A percentile compares a stretch with the other conserved stretches of the same genome.
phyloP scores from a whole-genome alignment of 2,797 vertebrate genomes.

The Percopsis omiscomaycus region DNA sequence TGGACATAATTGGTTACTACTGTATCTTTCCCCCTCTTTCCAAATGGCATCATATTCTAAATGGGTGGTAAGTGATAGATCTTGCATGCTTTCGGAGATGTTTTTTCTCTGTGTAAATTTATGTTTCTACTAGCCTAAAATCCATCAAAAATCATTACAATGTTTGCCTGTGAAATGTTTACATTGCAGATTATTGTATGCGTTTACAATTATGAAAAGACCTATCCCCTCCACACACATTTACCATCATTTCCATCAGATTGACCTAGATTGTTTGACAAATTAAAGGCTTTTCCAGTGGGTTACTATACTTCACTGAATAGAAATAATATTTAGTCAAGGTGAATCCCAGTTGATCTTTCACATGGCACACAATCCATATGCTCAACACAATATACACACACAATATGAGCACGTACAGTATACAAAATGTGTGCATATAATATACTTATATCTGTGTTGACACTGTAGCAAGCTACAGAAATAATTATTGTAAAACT shows the following conservation, averaged over 20 bases:
- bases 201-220: conserved; percentile 4
- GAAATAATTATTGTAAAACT: not conserved
- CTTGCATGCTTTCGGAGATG: conserved; percentile 93
- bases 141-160: conserved; percentile 80
- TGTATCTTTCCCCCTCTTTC: conserved; percentile 81
- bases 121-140: conserved; percentile 78
- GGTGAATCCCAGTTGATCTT: not conserved
- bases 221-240: conserved; percentile 38
- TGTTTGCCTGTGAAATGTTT: conserved; percentile 62
- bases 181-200: conserved; percentile 14
- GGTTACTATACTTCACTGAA: not conserved
- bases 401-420: not conserved
- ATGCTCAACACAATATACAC: no score
- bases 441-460: not conserved
- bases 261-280: conserved; percentile 6
- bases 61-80: conserved; percentile 96
- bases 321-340: not conserved
- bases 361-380: no score
- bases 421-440: not conserved
- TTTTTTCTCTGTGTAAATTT: conserved; percentile 84
- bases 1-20: conserved; percentile 86
- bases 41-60: conserved; percentile 94
- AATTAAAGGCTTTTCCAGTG: conserved; percentile 1
- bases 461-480: not conserved
- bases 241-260: conserved; percentile 29